Base-by-base conservation (phyloP, 2,797 vertebrate genomes). In the Atherinosoma microstoma region DNA sequence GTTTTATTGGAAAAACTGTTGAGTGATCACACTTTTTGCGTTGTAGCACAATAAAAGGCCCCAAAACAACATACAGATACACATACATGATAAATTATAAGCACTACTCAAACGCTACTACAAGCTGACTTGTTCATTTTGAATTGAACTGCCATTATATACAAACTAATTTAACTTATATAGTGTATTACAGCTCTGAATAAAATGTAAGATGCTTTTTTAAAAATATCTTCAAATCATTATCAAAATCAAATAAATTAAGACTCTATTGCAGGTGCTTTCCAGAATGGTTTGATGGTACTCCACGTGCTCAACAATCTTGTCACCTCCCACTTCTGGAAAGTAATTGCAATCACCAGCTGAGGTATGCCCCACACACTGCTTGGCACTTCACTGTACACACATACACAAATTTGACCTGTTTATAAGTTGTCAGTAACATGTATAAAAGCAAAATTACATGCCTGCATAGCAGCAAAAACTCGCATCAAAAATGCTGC, bases 201-300 rank as follows among this genome's bases (percentile, higher is more conserved):
- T 83, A 83, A 89, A 89, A 84, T 77, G 75, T 84, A 71, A 78
- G 72, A 86, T 7, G 62, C 34, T 67, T 75, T 83, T n/a, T 18
- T 87, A 49, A 80, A 89, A 89, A 88, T 66, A 79, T 86, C 57
- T 84, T 80, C 75, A 88, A 91, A 92, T 83, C 84, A 69, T 91
- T 81, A 91, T 88, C 76, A 81, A 91, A 91, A 76, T 71, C 64
- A 88, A 88, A 93, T 91, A 91, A 92, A 90, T 92, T 89, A 92
- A 85, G 61, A 89, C 79, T 81, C 53, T 49, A 79, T 87, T 89
- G 84, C 76, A 87, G 82, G 82, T 90, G 83, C 72, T 74, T 86
- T 89, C 82, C 86, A 90, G 82, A 87, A 83, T 56, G 32, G 58
- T 67, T 67, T 68, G 74, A 87, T 79, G 82, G 76, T 69, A 57